Evolutionary conservation across 1,140 invertebrate genomes (phyloP), one percentile per base, ranked within the genome.

Genomic region (Zaprionus davidi): DNA sequence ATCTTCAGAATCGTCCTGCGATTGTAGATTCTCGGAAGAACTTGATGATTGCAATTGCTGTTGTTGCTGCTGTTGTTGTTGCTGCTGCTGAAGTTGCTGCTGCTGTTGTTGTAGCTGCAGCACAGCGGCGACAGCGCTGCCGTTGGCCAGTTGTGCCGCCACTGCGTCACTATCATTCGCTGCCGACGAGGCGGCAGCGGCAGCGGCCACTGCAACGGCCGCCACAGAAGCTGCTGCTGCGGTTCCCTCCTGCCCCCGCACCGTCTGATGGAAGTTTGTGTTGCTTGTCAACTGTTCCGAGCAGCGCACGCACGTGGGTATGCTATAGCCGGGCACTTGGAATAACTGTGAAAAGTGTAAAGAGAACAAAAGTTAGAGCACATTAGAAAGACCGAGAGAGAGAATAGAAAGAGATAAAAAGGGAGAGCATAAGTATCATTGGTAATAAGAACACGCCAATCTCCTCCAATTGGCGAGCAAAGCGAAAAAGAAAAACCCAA

Each of bases 291-390:
- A 82, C 82, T 92, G 92, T 76, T 92, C 92, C 31, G 92, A 92
- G 80, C 92, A 92, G 81, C 92, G 92, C 20, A 91, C 90, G 90
- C 92, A 92, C 73, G 92, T 92, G 75, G 91, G 91, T 85, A 92
- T 90, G 78, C 90, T 92, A 82, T 92, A 92, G 65, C 92, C 91
- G 73, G 92, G 90, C 67, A 92, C 91, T 82, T 92, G 92, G 69
- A 92, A 92, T 76, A 92, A 78, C 92, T 92, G 83, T 28, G 82
- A 84, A 67, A 22, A 78, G 9, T 34, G 31, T 34, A 34, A 11
- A 34, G 31, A 34, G 9, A 34, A 34, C 31, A 34, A 34, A 34
- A 9, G 9, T 31, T 31, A 31, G 31, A 34, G 11, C 9, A 34
- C 2, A 34, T 34, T 11, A 34, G 44, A 53, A 22, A 31, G 28